Evolutionary conservation across 2,113 vertebrate genomes (phyloP).

Genomic region (Hippocampus guttulatus): DNA sequence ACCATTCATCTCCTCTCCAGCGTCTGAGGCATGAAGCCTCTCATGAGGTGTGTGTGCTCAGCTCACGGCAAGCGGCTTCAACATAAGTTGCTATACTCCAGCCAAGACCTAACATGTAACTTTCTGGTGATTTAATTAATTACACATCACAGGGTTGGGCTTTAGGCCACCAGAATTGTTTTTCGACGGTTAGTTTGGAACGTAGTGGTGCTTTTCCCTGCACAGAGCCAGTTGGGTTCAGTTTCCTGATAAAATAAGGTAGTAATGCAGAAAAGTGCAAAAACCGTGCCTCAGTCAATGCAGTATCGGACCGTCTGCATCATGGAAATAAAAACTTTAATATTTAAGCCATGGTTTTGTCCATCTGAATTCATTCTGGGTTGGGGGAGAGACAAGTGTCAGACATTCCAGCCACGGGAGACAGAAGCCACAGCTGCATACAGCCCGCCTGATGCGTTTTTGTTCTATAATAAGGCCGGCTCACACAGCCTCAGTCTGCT

Average conservation of each 20-base stretch:
- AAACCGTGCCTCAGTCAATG: too few species aligned
- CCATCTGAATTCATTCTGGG: slow-evolving; percentile 32
- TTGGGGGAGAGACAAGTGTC: slow-evolving; percentile 26
- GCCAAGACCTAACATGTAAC: background rate
- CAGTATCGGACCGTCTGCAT: too few species aligned
- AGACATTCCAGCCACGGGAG: slow-evolving; percentile 49
- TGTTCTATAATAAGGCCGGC: slow-evolving; percentile 40
- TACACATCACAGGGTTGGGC: background rate
- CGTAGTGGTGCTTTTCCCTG: too few species aligned
- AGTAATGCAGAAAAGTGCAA: too few species aligned
- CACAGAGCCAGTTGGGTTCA: too few species aligned
- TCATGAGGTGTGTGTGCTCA: slow-evolving; percentile 16
- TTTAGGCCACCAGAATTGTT: too few species aligned
- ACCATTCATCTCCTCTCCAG: slow-evolving; percentile 46
- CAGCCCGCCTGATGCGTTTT: slow-evolving; percentile 33
- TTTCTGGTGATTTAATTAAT: background rate
- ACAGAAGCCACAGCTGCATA: slow-evolving; percentile 59
- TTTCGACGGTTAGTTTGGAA: too few species aligned
- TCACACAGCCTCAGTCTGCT: slow-evolving; percentile 41
- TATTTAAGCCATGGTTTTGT: slow-evolving; percentile 21
- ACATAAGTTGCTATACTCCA: background rate
- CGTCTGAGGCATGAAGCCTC: slow-evolving; percentile 38
- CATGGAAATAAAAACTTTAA: background rate
- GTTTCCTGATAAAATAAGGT: too few species aligned
- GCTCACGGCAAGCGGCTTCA: background rate